These are phyloP conservation scores for Homarus gammarus DNA, from an alignment of 2,888 invertebrate species.

Conservation along the genomic window DNA sequence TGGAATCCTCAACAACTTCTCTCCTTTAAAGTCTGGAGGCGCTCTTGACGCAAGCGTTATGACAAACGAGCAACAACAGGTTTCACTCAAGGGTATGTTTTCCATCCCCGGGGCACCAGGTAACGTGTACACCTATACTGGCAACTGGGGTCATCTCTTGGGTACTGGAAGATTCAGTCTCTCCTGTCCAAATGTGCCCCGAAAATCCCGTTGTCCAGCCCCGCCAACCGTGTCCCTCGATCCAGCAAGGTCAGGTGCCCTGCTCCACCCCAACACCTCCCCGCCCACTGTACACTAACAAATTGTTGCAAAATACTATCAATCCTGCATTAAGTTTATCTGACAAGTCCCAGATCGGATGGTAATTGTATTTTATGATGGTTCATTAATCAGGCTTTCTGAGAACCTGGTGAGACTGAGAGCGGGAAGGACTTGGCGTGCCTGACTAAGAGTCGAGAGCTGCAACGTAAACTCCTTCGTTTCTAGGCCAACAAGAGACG, in stretches of 20 bases:
- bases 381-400: constrained; percentile 23
- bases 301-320: not conserved
- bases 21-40: not conserved
- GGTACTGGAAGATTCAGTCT: no score
- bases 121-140: no score
- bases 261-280: not conserved
- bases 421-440: not conserved
- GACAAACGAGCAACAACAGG: not conserved
- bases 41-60: not conserved
- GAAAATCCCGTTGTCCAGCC: no score
- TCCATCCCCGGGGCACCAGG: not conserved
- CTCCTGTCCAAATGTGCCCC: no score
- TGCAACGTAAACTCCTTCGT: not conserved
- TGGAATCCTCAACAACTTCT: constrained; percentile 1
- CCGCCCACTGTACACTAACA: not conserved
- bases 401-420: not conserved
- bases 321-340: not conserved
- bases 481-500: constrained; percentile 34
- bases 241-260: not conserved
- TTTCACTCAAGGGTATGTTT: not conserved
- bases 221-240: not conserved
- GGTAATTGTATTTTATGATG: constrained; percentile 8
- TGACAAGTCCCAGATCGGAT: constrained; percentile 13
- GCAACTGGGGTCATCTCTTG: no score
- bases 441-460: not conserved